A percentile compares a stretch with the other conserved stretches of the same genome.
phyloP scores from a whole-genome alignment of 2,888 invertebrate species.

The Drosophila helvetica region DNA sequence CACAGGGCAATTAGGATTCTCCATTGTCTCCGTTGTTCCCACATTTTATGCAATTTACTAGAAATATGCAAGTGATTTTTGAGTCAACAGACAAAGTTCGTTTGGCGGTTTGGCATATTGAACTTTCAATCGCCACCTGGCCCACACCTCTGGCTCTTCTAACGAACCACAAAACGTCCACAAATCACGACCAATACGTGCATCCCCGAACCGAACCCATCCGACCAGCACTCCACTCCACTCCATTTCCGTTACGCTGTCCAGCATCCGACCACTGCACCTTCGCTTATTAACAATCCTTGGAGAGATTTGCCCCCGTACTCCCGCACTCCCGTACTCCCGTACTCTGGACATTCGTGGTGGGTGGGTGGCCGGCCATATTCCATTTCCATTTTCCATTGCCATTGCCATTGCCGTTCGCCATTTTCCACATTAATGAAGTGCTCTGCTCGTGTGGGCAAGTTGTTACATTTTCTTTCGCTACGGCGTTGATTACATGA shows the following conservation, averaged over 20 bases:
- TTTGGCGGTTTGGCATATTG: slow-evolving; percentile 57
- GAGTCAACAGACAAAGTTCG: slow-evolving; percentile 63
- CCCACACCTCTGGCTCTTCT: slow-evolving; percentile 33
- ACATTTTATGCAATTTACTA: not conserved
- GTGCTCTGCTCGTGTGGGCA: slow-evolving; percentile 65
- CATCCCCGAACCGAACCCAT: slow-evolving; percentile 42
- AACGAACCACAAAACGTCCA: slow-evolving; percentile 69
- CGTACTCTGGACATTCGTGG: not conserved
- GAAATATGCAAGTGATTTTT: slow-evolving; percentile 43
- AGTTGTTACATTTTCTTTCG: slow-evolving; percentile 49
- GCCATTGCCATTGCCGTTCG: slow-evolving; percentile 26
- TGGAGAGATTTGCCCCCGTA: slow-evolving; percentile 36
- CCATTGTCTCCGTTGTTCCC: not conserved
- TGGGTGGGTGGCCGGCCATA: not conserved
- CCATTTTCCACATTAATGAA: slow-evolving; percentile 68
- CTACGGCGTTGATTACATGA: slow-evolving; percentile 71
- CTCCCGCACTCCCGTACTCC: slow-evolving; percentile 7
- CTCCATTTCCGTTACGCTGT: not conserved
- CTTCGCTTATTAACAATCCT: slow-evolving; percentile 75
- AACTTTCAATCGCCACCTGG: slow-evolving; percentile 61
- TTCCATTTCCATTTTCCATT: slow-evolving; percentile 40
- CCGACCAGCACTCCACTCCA: not conserved
- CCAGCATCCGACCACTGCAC: slow-evolving; percentile 43
- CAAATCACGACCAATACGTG: slow-evolving; percentile 69
- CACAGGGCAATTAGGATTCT: slow-evolving; percentile 18